Conservation (phyloP, 2,113 vertebrate species). For the Eubucco bourcierii region DNA sequence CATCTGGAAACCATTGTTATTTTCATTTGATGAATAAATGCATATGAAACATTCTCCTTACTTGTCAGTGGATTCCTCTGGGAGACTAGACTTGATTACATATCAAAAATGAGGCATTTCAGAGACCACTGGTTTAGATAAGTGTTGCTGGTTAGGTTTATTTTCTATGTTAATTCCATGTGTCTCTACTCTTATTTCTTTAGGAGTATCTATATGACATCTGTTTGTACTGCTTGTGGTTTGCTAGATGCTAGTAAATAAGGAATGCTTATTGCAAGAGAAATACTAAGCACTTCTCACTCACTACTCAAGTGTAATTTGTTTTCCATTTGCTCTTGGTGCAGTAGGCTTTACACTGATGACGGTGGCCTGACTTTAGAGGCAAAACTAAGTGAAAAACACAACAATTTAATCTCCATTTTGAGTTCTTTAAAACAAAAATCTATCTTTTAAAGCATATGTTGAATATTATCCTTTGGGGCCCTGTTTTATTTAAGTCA, state of each 20-base stretch:
- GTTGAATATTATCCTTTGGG: background rate
- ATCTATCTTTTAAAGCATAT: background rate
- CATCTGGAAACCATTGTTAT: constrained; percentile 28
- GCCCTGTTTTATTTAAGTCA: background rate
- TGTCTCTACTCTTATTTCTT: background rate
- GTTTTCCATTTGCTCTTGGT: background rate
- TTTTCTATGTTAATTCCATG: background rate
- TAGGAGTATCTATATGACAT: background rate
- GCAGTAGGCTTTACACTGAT: background rate
- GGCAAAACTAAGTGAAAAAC: background rate
- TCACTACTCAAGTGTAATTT: background rate
- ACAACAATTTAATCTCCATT: background rate
- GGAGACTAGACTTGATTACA: constrained; percentile 8
- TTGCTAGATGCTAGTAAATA: constrained; percentile 19
- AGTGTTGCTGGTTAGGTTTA: constrained; percentile 8
- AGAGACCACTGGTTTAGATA: constrained; percentile 1
- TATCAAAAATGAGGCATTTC: constrained; percentile 35
- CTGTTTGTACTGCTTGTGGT: background rate
- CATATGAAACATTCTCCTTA: background rate
- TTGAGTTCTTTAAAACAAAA: background rate
- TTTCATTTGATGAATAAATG: constrained; percentile 42
- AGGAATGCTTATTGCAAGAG: background rate
- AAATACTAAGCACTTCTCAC: background rate
- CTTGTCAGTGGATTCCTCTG: background rate
- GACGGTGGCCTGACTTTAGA: background rate